phyloP scores from a whole-genome alignment of 35 echinoderm and acorn worm genomes.

The Holothuria glaberrima region DNA sequence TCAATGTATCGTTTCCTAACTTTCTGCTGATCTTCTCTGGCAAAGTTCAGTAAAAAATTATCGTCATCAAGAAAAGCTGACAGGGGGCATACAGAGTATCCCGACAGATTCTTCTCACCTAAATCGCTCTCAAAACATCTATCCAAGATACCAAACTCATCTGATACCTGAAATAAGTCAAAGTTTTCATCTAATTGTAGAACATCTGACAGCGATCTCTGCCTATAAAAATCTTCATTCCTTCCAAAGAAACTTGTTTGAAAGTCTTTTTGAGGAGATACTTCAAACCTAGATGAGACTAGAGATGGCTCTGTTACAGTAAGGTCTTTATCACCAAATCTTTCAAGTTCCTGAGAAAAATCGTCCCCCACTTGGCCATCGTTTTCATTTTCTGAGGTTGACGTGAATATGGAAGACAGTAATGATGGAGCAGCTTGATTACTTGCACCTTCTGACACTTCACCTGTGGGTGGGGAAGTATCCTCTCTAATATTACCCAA shows the following conservation, averaged over 20 bases:
- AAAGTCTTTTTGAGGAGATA: background rate
- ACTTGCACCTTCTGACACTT: too few species aligned
- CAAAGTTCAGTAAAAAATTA: too few species aligned
- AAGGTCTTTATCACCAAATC: conserved; percentile 4
- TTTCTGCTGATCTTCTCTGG: too few species aligned
- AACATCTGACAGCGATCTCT: background rate
- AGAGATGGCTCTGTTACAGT: background rate
- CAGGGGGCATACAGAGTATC: too few species aligned
- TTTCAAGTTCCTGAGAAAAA: background rate
- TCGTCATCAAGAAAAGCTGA: too few species aligned
- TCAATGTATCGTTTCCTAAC: background rate
- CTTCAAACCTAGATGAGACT: conserved; percentile 1
- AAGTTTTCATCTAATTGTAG: conserved; percentile 3
- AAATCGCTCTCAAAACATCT: too few species aligned
- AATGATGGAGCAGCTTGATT: background rate
- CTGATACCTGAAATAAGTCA: background rate
- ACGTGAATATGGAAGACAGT: background rate
- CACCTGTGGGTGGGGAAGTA: background rate
- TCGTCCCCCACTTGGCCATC: background rate
- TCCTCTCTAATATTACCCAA: background rate
- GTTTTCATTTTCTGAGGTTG: background rate
- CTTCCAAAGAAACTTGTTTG: background rate
- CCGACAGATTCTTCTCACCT: too few species aligned
- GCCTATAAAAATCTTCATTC: background rate
- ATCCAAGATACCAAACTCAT: background rate